These are phyloP conservation scores for Antedon mediterranea DNA, from an alignment of 53 echinoderm and acorn worm species.

Conservation along the genomic window DNA sequence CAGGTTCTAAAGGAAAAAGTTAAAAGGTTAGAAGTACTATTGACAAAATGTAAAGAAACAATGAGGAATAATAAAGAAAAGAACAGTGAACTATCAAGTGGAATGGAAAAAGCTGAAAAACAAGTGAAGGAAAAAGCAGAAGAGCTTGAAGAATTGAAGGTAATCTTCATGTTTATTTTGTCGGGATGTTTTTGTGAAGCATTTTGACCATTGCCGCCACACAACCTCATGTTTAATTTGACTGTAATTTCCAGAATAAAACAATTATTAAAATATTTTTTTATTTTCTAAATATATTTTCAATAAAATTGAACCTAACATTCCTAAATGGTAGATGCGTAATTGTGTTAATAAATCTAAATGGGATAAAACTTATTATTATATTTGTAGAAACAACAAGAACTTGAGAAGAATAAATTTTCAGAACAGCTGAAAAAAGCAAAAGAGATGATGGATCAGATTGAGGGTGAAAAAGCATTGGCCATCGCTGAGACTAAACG, in stretches of 20 bases:
- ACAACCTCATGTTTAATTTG: too few species aligned
- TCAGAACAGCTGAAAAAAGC: constrained; percentile 75
- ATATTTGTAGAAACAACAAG: constrained; percentile 49
- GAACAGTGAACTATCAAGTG: constrained; percentile 23
- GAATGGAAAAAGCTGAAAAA: constrained; percentile 46
- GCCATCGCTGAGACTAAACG: constrained; percentile 85
- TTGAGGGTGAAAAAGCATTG: constrained; percentile 58
- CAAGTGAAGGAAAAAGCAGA: constrained; percentile 35
- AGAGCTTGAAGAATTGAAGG: constrained; percentile 69
- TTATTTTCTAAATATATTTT: too few species aligned
- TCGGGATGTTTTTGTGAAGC: too few species aligned
- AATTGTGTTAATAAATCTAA: too few species aligned
- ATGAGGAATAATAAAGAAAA: constrained; percentile 92
- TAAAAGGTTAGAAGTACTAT: constrained; percentile 63
- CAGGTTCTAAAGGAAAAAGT: constrained; percentile 24
- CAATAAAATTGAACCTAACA: too few species aligned
- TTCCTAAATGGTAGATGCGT: too few species aligned
- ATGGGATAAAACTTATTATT: too few species aligned
- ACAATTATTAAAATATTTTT: too few species aligned
- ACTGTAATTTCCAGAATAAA: too few species aligned
- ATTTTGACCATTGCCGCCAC: too few species aligned
- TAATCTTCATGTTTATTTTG: too few species aligned
- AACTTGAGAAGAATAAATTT: constrained; percentile 56
- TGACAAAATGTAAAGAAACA: constrained; percentile 93
- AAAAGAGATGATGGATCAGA: constrained; percentile 63